Conservation (phyloP, 2,888 invertebrate genomes). For the Mamestra brassicae region DNA sequence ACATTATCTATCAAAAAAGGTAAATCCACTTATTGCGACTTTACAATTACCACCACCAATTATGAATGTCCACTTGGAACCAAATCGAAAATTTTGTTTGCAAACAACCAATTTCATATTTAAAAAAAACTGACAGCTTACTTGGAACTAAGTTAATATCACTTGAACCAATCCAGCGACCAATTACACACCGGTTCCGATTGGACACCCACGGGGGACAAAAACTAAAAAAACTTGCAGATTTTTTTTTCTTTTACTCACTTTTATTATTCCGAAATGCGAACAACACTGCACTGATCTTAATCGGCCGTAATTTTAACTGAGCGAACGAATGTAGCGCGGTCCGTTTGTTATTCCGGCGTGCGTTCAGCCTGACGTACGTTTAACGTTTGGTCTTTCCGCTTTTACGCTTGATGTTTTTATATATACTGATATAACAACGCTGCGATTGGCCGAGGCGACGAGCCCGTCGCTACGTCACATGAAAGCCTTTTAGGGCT, state of each 20-base stretch:
- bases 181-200: constrained; percentile 71
- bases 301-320: constrained; percentile 59
- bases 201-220: constrained; percentile 64
- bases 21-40: constrained; percentile 34
- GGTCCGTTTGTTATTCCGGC: constrained; percentile 64
- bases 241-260: constrained; percentile 75
- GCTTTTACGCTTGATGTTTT: constrained; percentile 79
- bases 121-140: constrained; percentile 63
- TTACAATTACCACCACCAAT: constrained; percentile 3
- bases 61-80: constrained; percentile 72
- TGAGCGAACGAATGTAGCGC: constrained; percentile 62
- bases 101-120: constrained; percentile 49
- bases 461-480: constrained; percentile 85
- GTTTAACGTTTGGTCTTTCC: constrained; percentile 80
- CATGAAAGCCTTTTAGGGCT: constrained; percentile 79
- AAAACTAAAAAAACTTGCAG: constrained; percentile 37
- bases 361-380: constrained; percentile 79
- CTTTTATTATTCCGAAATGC: constrained; percentile 71
- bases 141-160: constrained; percentile 67
- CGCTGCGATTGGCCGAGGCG: constrained; percentile 78
- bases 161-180: constrained; percentile 69
- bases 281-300: constrained; percentile 60
- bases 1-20: constrained; percentile 33
- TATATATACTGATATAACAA: constrained; percentile 73
- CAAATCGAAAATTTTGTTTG: constrained; percentile 59